Base-by-base conservation (phyloP, 2,888 invertebrate genomes). In the Digitonthophagus gazella region DNA sequence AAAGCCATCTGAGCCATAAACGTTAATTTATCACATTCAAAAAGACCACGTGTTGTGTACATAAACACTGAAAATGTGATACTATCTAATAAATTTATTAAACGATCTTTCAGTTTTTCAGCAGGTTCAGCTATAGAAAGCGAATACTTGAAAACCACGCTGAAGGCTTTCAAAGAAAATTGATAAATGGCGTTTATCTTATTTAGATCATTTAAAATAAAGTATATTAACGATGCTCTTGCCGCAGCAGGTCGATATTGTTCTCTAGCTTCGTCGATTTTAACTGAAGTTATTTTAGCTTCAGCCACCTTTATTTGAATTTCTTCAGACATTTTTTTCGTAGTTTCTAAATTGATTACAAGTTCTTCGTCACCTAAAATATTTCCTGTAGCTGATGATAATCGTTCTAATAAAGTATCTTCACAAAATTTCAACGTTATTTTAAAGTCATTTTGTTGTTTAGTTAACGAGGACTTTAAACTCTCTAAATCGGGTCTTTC, bases 151-250 rank as follows among this genome's bases (percentile, higher is more conserved):
- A 97, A 97, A 2, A 97, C 96, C 0, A 93, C 92, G 75, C 92
- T 94, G 84, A 96, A 97, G 0, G 97, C 95, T 83, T 97, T 97
- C 68, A 97, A 83, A 0, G 97, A 97, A 84, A 97, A 97, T 82
- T 97, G 96, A 83, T 98, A 98, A 80, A 98, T 94, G 58, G 94
- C 93, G 83, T 97, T 96, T 76, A 97, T 96, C 82, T 94, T 94
- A 83, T 91, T 89, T 65, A 98, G 83, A 77, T 97, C 97, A 79
- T 95, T 97, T 71, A 98, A 85, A 71, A 97, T 94, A 81, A 98
- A 98, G 82, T 97, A 97, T 0, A 97, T 85, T 0, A 97, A 86
- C 0, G 97, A 96, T 0, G 96, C 96, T 71, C 97, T 84, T 0
- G 90, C 86, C 0, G 97, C 96, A 0, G 95, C 96, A 3, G 91